These are phyloP conservation scores for Bufo bufo DNA, from an alignment of 2,113 vertebrate species.

Conservation along the genomic window DNA sequence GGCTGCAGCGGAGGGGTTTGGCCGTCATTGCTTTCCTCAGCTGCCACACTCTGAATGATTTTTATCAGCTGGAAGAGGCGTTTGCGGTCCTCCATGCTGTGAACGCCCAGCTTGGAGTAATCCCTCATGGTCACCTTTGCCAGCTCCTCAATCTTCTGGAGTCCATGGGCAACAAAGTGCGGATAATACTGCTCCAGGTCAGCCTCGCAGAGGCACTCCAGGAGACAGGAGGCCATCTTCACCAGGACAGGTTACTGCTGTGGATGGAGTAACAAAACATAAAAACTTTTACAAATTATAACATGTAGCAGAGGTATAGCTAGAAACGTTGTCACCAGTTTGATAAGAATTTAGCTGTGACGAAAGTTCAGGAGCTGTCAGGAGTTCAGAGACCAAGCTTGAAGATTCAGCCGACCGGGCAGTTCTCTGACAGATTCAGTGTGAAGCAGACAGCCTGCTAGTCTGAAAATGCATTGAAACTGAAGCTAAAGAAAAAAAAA, in stretches of 20 bases:
- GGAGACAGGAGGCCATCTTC: constrained; percentile 81
- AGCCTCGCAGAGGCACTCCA: constrained; percentile 83
- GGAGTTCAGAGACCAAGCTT: too few relatives aligned
- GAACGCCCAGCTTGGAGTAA: constrained; percentile 80
- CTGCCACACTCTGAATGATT: constrained; percentile 78
- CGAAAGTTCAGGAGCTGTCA: too few relatives aligned
- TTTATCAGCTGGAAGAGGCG: constrained; percentile 84
- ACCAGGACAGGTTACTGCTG: background rate
- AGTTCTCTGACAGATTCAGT: too few relatives aligned
- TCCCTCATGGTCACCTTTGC: constrained; percentile 79
- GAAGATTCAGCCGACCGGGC: too few relatives aligned
- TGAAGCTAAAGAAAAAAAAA: too few relatives aligned
- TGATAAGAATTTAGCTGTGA: too few relatives aligned
- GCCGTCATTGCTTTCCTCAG: constrained; percentile 63
- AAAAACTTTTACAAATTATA: background rate
- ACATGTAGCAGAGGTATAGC: background rate
- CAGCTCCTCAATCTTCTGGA: constrained; percentile 78
- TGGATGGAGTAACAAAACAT: background rate
- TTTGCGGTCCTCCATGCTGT: constrained; percentile 79
- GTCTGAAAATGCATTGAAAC: too few relatives aligned
- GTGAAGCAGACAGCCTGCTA: too few relatives aligned
- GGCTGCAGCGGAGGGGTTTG: constrained; percentile 58
- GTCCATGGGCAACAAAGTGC: constrained; percentile 80
- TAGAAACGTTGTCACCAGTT: too few relatives aligned
- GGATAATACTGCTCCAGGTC: constrained; percentile 83